phyloP scores from a whole-genome alignment of 2,888 invertebrate genomes.

The Bimastos eiseni region DNA sequence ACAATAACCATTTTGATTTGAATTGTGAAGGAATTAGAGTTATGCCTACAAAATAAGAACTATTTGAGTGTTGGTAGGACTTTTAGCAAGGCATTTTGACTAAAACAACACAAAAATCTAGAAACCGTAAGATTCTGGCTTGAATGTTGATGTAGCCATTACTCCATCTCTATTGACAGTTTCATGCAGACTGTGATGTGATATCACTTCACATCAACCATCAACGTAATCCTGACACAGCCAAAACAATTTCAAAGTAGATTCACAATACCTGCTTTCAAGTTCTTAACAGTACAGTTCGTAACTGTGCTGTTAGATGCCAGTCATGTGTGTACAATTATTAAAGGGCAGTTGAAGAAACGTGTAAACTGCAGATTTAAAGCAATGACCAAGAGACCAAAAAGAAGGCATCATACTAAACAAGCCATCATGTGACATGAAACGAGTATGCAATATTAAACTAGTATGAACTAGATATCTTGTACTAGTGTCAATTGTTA shows the following conservation, averaged over 20 bases:
- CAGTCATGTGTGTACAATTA: not conserved
- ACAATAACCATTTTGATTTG: not conserved
- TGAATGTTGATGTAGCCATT: not conserved
- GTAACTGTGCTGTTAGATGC: not conserved
- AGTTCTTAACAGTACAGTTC: not conserved
- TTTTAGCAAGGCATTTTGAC: not conserved
- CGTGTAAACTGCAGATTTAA: not conserved
- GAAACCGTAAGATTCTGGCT: not conserved
- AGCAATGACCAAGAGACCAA: not conserved
- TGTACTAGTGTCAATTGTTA: not conserved
- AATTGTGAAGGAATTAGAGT: not conserved
- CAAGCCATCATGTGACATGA: not conserved
- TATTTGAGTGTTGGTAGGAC: no score
- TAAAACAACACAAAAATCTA: not conserved
- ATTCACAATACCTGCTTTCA: not conserved
- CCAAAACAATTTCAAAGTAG: not conserved
- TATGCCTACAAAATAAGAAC: not conserved
- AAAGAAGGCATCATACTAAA: not conserved
- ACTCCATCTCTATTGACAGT: not conserved
- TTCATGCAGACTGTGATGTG: not conserved
- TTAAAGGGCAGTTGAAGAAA: not conserved
- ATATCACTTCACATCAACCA: no score
- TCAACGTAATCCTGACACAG: no score
- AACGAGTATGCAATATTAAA: not conserved
- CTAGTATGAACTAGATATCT: not conserved